Evolutionary conservation across 1,140 invertebrate genomes (phyloP).

Genomic region (Venustaconcha ellipsiformis): DNA sequence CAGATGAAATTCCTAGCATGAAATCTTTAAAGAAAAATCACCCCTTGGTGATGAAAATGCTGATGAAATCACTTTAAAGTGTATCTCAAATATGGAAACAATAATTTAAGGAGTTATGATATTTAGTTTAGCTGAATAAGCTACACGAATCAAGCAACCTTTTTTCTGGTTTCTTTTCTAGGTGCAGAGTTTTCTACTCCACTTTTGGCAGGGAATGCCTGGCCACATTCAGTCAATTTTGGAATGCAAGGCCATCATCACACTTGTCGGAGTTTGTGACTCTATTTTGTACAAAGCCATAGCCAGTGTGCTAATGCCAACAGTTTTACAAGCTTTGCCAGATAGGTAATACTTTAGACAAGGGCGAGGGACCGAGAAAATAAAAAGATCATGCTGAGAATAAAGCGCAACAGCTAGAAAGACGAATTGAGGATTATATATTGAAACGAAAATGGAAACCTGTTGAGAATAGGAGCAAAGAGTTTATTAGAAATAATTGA

Average conservation of each 20-base stretch:
- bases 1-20: too few relatives aligned
- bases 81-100: too few relatives aligned
- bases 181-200: constrained; percentile 72
- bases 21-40: too few relatives aligned
- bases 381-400: neutral
- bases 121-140: too few relatives aligned
- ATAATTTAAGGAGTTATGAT: too few relatives aligned
- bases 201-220: constrained; percentile 75
- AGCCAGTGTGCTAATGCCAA: constrained; percentile 71
- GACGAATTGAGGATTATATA: too few relatives aligned
- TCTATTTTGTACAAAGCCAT: constrained; percentile 73
- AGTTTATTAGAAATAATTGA: too few relatives aligned
- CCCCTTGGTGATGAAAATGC: too few relatives aligned
- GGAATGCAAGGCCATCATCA: constrained; percentile 67
- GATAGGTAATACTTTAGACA: constrained; percentile 53
- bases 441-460: too few relatives aligned
- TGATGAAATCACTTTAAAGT: too few relatives aligned
- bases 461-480: too few relatives aligned
- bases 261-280: constrained; percentile 73
- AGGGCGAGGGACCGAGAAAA: neutral
- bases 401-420: too few relatives aligned
- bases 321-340: constrained; percentile 69
- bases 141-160: neutral
- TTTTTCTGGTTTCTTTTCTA: constrained; percentile 48
- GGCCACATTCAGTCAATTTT: constrained; percentile 70